Evolutionary conservation across 2,113 vertebrate genomes (phyloP).

Genomic region (Sminthopsis crassicaudata): DNA sequence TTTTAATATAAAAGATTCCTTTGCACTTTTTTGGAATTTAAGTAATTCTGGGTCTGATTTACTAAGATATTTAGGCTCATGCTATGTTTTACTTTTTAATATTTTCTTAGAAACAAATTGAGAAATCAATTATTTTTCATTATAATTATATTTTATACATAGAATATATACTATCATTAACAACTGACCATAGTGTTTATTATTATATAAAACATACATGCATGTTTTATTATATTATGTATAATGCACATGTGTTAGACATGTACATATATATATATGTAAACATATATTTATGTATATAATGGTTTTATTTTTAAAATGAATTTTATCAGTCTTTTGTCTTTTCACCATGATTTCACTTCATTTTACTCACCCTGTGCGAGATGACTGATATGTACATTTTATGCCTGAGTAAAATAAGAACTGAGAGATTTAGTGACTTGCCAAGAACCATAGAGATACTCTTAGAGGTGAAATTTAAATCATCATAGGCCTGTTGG

Average conservation of each 20-base stretch:
- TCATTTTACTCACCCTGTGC: neutral
- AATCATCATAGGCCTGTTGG: neutral
- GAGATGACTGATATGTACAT: neutral
- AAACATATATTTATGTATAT: neutral
- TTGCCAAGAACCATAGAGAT: neutral
- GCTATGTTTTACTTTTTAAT: neutral
- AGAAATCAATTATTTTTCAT: neutral
- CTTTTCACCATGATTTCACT: neutral
- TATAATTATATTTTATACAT: neutral
- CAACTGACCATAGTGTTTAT: slow-evolving; percentile 7
- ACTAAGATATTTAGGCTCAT: neutral
- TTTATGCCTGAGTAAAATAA: neutral
- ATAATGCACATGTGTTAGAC: neutral
- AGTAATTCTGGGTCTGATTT: neutral
- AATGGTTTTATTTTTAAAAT: neutral
- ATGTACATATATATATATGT: neutral
- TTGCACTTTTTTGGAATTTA: slow-evolving; percentile 13
- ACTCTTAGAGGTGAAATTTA: neutral
- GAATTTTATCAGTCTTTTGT: neutral
- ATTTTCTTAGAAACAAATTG: neutral
- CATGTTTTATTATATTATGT: neutral
- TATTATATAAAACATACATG: neutral
- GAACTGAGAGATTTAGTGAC: neutral
- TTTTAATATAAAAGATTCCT: neutral
- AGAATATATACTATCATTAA: slow-evolving; percentile 1